These are phyloP conservation scores for Oceanodroma tethys DNA, from an alignment of 2,113 vertebrate genomes.

Conservation along the genomic window DNA sequence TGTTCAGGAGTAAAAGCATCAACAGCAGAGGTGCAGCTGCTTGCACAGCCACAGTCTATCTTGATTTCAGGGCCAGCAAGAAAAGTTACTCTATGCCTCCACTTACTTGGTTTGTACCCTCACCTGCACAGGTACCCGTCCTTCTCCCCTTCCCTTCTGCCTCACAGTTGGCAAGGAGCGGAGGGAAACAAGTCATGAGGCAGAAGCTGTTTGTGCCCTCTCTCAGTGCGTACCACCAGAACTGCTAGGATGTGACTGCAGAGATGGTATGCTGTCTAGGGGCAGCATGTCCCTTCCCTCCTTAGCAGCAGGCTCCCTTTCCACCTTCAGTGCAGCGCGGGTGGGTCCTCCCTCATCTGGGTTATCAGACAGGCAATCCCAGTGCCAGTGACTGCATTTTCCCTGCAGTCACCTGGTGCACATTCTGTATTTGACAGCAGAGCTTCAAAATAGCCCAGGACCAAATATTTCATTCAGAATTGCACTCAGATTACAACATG, in stretches of 20 bases:
- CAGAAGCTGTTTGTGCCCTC: neutral
- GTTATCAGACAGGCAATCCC: neutral
- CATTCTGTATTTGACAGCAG: neutral
- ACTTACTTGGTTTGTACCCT: neutral
- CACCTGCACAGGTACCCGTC: neutral
- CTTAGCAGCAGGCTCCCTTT: neutral
- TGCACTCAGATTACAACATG: neutral
- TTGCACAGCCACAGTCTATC: neutral
- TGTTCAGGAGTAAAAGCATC: neutral
- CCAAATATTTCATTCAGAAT: conserved; percentile 1
- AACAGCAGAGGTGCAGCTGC: neutral
- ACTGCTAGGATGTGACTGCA: neutral
- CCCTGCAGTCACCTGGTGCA: neutral
- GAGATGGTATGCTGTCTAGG: rapidly evolving
- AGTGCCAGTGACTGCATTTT: rapidly evolving
- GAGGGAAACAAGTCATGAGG: neutral
- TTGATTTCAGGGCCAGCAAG: neutral
- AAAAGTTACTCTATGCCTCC: neutral
- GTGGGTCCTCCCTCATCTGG: neutral
- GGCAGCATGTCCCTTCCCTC: rapidly evolving
- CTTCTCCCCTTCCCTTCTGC: neutral
- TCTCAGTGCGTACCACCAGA: neutral
- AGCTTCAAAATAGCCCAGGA: neutral
- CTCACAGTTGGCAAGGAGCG: rapidly evolving
- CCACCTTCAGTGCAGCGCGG: rapidly evolving